A percentile compares a stretch with the other conserved stretches of the same genome.
These are phyloP conservation scores for Trypoxylon attenuatum DNA, from an alignment of 2,888 invertebrate species.

Conservation along the genomic window DNA sequence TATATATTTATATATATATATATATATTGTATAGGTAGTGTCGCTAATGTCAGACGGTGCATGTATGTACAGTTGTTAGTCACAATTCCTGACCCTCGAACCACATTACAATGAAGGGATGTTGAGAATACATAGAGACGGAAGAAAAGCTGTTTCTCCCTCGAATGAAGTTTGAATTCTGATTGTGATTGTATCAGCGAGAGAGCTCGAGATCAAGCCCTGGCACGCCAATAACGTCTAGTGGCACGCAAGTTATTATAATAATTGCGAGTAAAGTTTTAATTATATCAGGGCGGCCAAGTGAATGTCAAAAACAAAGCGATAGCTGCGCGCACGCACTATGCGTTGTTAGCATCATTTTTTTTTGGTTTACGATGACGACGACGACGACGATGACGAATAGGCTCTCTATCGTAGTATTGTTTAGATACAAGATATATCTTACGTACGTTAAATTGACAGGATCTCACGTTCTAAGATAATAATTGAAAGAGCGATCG, in stretches of 20 bases:
- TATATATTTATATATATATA: conserved; percentile 53
- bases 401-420: conserved; percentile 5
- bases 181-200: too few relatives aligned
- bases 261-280: too few relatives aligned
- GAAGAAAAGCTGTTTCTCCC: conserved; percentile 1
- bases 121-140: conserved; percentile 2
- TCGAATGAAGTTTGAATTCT: too few relatives aligned
- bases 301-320: conserved; percentile 42
- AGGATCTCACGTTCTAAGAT: conserved; percentile 32
- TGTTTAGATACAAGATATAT: too few relatives aligned
- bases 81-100: conserved; percentile 68
- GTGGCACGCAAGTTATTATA: too few relatives aligned
- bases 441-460: conserved; percentile 14
- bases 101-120: conserved; percentile 32
- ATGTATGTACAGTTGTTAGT: conserved; percentile 70
- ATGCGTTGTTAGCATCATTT: too few relatives aligned
- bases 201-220: too few relatives aligned
- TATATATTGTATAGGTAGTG: conserved; percentile 58
- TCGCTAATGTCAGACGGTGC: conserved; percentile 70
- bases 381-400: too few relatives aligned
- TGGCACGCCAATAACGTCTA: too few relatives aligned
- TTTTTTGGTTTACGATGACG: too few relatives aligned
- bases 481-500: conserved; percentile 24
- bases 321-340: background rate
- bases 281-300: too few relatives aligned